Conservation (phyloP, 2,797 vertebrate genomes). For the Gallirallus australis region DNA sequence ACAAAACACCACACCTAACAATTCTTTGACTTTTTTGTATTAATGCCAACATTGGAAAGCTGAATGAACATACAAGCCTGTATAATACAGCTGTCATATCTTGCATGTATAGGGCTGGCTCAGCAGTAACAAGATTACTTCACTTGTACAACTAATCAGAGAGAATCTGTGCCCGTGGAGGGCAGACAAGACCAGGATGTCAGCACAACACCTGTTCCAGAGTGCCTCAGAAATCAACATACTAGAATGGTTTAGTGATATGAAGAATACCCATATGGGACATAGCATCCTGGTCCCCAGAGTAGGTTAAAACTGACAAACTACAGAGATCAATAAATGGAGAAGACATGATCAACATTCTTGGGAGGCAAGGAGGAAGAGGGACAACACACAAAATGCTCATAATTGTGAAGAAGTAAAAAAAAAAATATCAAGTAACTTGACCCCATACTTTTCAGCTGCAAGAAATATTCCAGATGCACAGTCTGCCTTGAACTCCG, state of each 20-base stretch:
- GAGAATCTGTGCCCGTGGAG: neutral
- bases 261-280: neutral
- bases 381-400: neutral
- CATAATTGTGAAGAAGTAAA: neutral
- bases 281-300: neutral
- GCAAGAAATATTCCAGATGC: slow-evolving; percentile 98
- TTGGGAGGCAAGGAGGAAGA: neutral
- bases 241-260: neutral
- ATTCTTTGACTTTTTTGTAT: neutral
- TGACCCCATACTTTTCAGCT: slow-evolving; percentile 93
- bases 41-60: neutral
- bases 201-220: neutral
- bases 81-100: neutral
- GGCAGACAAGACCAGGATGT: neutral
- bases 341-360: neutral
- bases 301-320: neutral
- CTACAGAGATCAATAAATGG: neutral
- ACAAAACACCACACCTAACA: neutral
- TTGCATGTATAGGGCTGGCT: neutral
- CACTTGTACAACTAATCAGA: neutral
- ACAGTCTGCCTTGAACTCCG: slow-evolving; percentile 99
- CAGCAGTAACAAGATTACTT: neutral
- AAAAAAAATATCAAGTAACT: slow-evolving; percentile 1
- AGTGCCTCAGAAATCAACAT: neutral
- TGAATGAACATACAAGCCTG: neutral